Evolutionary conservation across 2,797 vertebrate species (phyloP).

Genomic region (Ciconia nigra): DNA sequence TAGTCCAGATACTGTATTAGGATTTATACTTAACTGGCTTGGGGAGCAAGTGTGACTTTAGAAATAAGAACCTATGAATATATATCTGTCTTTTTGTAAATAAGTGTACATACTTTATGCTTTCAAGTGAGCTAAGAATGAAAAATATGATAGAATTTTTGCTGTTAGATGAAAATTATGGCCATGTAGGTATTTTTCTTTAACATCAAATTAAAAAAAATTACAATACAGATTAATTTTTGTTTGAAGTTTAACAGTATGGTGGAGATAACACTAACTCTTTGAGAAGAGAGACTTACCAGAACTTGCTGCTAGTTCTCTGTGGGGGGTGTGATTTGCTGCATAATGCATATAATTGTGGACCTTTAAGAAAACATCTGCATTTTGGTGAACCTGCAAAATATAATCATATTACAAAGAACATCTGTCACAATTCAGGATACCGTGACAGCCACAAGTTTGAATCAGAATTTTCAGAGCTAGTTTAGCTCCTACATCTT

Average conservation of each 20-base stretch:
- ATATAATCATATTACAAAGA: neutral
- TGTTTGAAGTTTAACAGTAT: neutral
- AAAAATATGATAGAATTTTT: neutral
- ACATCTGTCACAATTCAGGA: accelerated
- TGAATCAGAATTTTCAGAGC: neutral
- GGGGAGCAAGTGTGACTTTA: neutral
- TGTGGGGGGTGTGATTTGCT: neutral
- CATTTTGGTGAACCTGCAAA: neutral
- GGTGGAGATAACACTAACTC: neutral
- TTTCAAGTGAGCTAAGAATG: neutral
- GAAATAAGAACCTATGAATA: neutral
- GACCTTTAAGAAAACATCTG: neutral
- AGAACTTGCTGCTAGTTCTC: neutral
- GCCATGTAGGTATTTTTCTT: neutral
- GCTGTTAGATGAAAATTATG: neutral
- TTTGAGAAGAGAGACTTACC: neutral
- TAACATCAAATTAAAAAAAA: neutral
- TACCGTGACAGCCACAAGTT: neutral
- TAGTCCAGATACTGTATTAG: neutral
- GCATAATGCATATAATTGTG: neutral
- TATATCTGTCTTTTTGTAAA: neutral
- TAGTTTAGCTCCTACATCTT: neutral
- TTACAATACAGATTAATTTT: neutral
- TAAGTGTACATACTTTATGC: neutral
- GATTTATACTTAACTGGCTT: neutral